Evolutionary conservation across 2,888 invertebrate species (phyloP).

Genomic region (Pristionchus entomophagus): DNA sequence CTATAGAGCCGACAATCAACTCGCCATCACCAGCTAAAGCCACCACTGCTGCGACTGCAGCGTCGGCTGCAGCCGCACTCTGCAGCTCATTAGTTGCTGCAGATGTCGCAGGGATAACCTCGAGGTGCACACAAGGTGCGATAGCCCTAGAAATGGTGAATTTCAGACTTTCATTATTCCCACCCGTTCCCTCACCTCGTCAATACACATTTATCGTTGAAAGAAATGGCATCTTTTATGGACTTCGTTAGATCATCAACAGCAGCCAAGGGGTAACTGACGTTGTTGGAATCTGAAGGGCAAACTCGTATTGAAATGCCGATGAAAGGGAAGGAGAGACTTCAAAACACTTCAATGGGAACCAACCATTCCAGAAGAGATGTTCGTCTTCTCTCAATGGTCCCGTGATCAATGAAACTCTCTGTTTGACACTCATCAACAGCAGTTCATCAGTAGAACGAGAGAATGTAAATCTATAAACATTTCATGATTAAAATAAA

Average conservation of each 20-base stretch:
- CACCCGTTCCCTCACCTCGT: background rate
- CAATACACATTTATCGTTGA: background rate
- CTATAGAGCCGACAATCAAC: background rate
- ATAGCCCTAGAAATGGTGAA: background rate
- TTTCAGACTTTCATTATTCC: background rate
- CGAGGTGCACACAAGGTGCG: background rate
- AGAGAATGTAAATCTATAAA: background rate
- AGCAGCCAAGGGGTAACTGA: background rate
- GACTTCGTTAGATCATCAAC: background rate
- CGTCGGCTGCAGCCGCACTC: background rate
- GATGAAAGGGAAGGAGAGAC: background rate
- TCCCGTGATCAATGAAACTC: background rate
- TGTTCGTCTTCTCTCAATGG: background rate
- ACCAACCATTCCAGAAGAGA: background rate
- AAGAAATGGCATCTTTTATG: background rate
- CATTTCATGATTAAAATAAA: background rate
- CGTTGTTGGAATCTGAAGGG: background rate
- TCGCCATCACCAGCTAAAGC: background rate
- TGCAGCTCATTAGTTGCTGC: too few relatives aligned
- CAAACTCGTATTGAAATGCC: background rate
- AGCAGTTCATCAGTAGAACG: background rate
- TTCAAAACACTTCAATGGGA: too few relatives aligned
- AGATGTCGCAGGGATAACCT: background rate
- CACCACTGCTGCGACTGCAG: background rate
- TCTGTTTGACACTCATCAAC: background rate